These are phyloP conservation scores for Xanthorhoe designata DNA, from an alignment of 2,888 invertebrate species.

Conservation along the genomic window DNA sequence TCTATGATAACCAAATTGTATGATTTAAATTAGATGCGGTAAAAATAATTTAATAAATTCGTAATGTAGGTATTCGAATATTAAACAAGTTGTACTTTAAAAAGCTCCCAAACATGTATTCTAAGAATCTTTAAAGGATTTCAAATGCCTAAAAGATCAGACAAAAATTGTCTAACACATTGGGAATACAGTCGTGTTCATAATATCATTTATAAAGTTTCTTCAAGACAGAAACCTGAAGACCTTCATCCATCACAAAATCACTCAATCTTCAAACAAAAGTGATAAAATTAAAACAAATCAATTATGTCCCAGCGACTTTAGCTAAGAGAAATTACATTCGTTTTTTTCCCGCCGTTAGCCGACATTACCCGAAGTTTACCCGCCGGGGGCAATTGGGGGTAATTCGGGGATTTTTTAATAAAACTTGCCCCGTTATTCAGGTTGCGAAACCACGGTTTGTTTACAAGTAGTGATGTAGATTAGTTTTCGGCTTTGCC, in stretches of 20 bases:
- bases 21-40: no score
- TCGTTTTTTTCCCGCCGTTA: slow-evolving; percentile 38
- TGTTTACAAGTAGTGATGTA: slow-evolving; percentile 44
- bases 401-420: slow-evolving; percentile 48
- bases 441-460: slow-evolving; percentile 38
- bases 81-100: no score
- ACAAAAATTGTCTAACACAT: no score
- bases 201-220: neutral
- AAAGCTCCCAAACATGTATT: no score
- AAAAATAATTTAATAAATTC: no score
- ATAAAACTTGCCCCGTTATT: slow-evolving; percentile 52
- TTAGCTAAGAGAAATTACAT: slow-evolving; percentile 34
- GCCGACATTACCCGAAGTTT: slow-evolving; percentile 31
- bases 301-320: slow-evolving; percentile 33
- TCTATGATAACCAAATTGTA: no score
- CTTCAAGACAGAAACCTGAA: neutral
- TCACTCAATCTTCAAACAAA: slow-evolving; percentile 17
- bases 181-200: no score
- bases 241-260: neutral
- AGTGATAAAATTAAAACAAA: slow-evolving; percentile 33
- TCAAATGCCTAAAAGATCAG: no score
- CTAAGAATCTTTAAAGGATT: no score
- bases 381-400: slow-evolving; percentile 38
- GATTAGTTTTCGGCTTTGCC: slow-evolving; percentile 6
- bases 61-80: no score